phyloP scores from a whole-genome alignment of 2,113 vertebrate genomes.

The Larimichthys crocea region DNA sequence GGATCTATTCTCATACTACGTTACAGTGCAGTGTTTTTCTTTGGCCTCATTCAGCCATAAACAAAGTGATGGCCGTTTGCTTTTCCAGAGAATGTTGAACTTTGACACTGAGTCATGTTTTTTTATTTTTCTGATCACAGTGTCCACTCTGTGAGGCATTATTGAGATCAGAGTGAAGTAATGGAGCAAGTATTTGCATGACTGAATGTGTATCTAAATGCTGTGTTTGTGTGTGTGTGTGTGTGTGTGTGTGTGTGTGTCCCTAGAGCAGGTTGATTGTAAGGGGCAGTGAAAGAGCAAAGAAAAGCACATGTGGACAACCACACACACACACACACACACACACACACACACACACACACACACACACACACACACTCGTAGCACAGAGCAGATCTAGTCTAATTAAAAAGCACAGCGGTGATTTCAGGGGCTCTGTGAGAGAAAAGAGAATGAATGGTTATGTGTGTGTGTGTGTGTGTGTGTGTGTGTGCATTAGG shows the following conservation, averaged over 20 bases:
- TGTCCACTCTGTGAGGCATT: constrained; percentile 47
- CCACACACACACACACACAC: constrained; percentile 36
- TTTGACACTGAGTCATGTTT: constrained; percentile 43
- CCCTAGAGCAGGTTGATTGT: constrained; percentile 63
- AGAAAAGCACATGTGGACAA: constrained; percentile 44
- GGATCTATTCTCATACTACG: background rate
- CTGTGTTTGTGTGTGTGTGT: constrained; percentile 26
- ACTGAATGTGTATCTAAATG: constrained; percentile 45
- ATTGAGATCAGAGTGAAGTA: constrained; percentile 42
- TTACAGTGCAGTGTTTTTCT: background rate
- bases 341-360: constrained; percentile 31
- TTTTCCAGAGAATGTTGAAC: constrained; percentile 21
- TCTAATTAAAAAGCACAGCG: constrained; percentile 80
- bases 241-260: constrained; percentile 25
- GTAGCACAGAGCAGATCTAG: constrained; percentile 55
- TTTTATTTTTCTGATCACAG: constrained; percentile 10
- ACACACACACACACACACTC: constrained; percentile 42
- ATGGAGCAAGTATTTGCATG: constrained; percentile 35
- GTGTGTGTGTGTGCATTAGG: constrained; percentile 42
- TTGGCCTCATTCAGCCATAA: background rate
- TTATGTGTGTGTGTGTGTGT: constrained; percentile 19
- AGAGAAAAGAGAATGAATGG: constrained; percentile 31
- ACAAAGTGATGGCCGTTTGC: constrained; percentile 1
- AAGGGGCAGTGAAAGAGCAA: constrained; percentile 56
- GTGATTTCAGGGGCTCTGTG: constrained; percentile 66